Base-by-base conservation (phyloP, 2,797 vertebrate species). In the Chelmon rostratus region DNA sequence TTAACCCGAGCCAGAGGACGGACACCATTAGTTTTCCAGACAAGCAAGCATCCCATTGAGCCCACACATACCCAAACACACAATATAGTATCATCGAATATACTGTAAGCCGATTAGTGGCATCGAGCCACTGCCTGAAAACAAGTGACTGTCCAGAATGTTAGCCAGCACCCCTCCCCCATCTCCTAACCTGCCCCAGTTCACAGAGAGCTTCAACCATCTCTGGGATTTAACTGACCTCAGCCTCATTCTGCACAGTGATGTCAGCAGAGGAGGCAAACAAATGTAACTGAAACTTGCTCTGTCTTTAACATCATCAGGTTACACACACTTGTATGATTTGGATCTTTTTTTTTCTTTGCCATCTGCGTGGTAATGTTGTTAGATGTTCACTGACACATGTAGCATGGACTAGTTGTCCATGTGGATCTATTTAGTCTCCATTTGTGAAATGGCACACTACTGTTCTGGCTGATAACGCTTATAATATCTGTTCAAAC, bases 211-310 rank as follows among this genome's bases (percentile, higher is more conserved):
- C 10, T 75, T 77, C 70, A 78, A 79, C 73, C 44, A 66, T 73
- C 57, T 37, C 28, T 15, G 73, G 85, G 81, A 88, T 87, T 90
- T 63, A 76, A 79, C 12, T 13, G 50, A 75, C 62, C 42, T 40
- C 63, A 46, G 53, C 61, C 76, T 85, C 42, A 40, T 77, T 89
- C 66, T 67, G 49, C 69, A 63, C 65, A 58, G 61, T 44, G 53
- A 84, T 62, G 62, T 64, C 49, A 75, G 33, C 50, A 56, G 46
- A 69, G 12, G 28, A 8, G n/a, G 40, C 37, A 58, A 4, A 62
- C n/a, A 62, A 46, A 33, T 46, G 16, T 52, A 15, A 42, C 18
- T 6, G 23, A 33, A 28, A 3, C 28, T 31, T 31, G 28, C 28
- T 4, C 28, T 31, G 28, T 49, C 37, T 52, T 25, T 28, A 44